phyloP scores from a whole-genome alignment of 1,140 invertebrate genomes.

The Lepeophtheirus salmonis region DNA sequence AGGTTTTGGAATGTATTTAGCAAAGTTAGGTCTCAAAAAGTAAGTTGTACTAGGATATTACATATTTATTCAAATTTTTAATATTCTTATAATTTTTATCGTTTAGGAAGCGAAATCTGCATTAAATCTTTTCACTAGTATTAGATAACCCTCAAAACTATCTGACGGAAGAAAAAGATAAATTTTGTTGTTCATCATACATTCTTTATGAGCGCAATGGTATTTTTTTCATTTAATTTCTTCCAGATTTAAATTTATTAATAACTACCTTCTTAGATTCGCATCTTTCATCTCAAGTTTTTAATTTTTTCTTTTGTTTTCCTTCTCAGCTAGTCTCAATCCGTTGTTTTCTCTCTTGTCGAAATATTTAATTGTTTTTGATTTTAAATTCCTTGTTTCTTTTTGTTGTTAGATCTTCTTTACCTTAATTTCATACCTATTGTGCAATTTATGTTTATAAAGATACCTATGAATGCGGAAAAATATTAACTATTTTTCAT shows the following conservation, averaged over 20 bases:
- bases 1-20: constrained; percentile 99
- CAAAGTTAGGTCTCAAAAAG: constrained; percentile 73
- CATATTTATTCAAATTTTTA: too few relatives aligned
- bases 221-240: neutral
- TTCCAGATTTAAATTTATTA: neutral
- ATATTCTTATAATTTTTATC: too few relatives aligned
- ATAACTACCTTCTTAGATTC: neutral
- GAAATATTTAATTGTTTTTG: neutral
- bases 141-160: constrained; percentile 35
- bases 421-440: neutral
- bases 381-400: neutral
- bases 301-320: neutral
- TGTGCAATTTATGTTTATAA: neutral
- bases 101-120: constrained; percentile 77
- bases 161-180: neutral
- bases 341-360: neutral
- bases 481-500: neutral
- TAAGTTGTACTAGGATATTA: constrained; percentile 17
- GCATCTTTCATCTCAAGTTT: neutral
- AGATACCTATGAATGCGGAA: neutral
- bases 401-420: neutral
- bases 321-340: neutral
- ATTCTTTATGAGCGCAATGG: neutral
- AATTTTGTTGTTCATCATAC: neutral
- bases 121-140: constrained; percentile 83